Evolutionary conservation across 2,888 invertebrate genomes (phyloP).

Genomic region (Pachymerium ferrugineum): DNA sequence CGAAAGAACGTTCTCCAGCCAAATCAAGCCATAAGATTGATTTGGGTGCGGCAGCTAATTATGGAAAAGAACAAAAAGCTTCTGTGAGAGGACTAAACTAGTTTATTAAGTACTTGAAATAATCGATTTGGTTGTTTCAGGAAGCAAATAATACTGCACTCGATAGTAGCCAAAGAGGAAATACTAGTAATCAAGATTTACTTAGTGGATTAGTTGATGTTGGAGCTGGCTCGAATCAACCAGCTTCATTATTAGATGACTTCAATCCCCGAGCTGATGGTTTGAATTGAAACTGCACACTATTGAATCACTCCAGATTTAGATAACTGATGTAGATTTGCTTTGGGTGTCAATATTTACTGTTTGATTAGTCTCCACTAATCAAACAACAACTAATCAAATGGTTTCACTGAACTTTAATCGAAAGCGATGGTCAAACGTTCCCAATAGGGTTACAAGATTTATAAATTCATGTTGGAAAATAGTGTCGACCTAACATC

Average conservation of each 20-base stretch:
- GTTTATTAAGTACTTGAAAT: too few relatives aligned
- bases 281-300: background rate
- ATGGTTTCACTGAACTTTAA: too few relatives aligned
- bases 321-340: too few relatives aligned
- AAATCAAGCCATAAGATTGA: constrained; percentile 20
- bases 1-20: constrained; percentile 7
- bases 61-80: background rate
- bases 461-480: too few relatives aligned
- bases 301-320: background rate
- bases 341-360: background rate
- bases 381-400: too few relatives aligned
- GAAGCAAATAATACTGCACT: constrained; percentile 28
- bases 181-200: constrained; percentile 31
- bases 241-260: constrained; percentile 40
- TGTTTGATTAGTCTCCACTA: background rate
- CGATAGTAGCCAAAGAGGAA: constrained; percentile 32
- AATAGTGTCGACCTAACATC: too few relatives aligned
- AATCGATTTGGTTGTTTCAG: constrained; percentile 32
- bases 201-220: constrained; percentile 31
- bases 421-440: too few relatives aligned
- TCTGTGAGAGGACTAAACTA: too few relatives aligned
- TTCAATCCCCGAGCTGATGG: constrained; percentile 41
- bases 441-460: too few relatives aligned
- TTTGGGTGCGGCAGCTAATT: constrained; percentile 31
- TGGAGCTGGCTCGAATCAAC: background rate